Evolutionary conservation across 1,140 invertebrate species (phyloP).

Genomic region (Drosophila triauraria): DNA sequence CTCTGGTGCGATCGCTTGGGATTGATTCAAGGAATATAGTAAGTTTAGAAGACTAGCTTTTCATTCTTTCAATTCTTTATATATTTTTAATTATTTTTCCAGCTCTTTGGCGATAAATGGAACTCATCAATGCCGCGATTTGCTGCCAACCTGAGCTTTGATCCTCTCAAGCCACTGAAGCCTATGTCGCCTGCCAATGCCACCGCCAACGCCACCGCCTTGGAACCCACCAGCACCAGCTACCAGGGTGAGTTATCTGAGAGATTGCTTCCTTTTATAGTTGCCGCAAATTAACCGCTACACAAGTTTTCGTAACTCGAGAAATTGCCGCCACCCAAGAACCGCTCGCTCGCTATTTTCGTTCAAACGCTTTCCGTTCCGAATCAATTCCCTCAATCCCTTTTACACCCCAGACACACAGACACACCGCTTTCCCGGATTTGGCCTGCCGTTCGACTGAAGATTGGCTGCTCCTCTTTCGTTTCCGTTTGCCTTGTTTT

Average conservation of each 20-base stretch:
- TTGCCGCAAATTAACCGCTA: constrained; percentile 76
- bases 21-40: constrained; percentile 94
- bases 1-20: constrained; percentile 88
- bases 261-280: constrained; percentile 47
- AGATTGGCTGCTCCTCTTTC: constrained; percentile 45
- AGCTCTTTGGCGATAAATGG: constrained; percentile 93
- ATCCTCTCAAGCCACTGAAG: constrained; percentile 91
- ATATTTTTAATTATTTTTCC: constrained; percentile 52
- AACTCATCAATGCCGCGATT: constrained; percentile 91
- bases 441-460: constrained; percentile 85
- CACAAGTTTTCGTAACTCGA: constrained; percentile 72
- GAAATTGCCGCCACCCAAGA: constrained; percentile 64
- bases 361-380: constrained; percentile 45
- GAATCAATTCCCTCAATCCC: constrained; percentile 4
- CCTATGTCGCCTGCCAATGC: constrained; percentile 65
- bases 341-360: constrained; percentile 58
- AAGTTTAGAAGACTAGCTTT: constrained; percentile 84
- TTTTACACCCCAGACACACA: constrained; percentile 10
- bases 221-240: constrained; percentile 31
- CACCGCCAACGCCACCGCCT: background rate
- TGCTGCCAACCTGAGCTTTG: constrained; percentile 91
- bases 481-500: constrained; percentile 44
- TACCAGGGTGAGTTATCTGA: constrained; percentile 13
- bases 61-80: no score
- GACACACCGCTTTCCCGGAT: constrained; percentile 34